Base-by-base conservation (phyloP, 2,113 vertebrate genomes). In the Thunnus maccoyii region DNA sequence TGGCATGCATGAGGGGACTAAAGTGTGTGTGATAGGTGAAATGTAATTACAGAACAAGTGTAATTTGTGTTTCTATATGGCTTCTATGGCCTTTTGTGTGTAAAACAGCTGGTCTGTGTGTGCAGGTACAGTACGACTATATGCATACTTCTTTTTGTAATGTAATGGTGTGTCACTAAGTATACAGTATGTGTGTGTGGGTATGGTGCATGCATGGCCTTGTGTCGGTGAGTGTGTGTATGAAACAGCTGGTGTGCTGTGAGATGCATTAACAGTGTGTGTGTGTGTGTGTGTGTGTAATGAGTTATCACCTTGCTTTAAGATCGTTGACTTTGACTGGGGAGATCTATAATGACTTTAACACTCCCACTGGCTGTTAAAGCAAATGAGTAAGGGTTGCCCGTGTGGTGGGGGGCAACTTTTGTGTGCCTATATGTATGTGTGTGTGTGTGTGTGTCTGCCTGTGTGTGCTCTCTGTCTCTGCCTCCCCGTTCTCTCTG, bases 281-380 rank as follows among this genome's bases (percentile, higher is more conserved):
- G 73, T 80, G 70, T 79, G 57, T 78, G 79, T 4, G 30, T 61
- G 63, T 64, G 73, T 80, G 70, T 79, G 57, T 78, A 89, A 92
- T 82, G 87, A 89, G 81, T 86, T 88, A 93, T 88, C 87, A 86
- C 90, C 89, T 89, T 82, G 79, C 79, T 91, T 85, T 88, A 81
- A 85, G 86, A 90, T 87, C 61, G 30, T 84, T 83, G 80, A 82
- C 84, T 89, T 89, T 88, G 81, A 90, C 86, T 79, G 52, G 70
- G 78, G 79, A 85, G 76, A 88, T 89, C 85, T 52, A 77, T 83
- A 84, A 89, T 82, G 83, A 88, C 82, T 89, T 86, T 78, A 87
- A 88, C 74, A 80, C 84, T 88, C 88, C 84, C 89, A 86, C 84
- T 88, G 79, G 78, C 77, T 83, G 83, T 88, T 89, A 87, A 88